Evolutionary conservation across 1,140 invertebrate genomes (phyloP).

Genomic region (Bilobella aurantiaca): DNA sequence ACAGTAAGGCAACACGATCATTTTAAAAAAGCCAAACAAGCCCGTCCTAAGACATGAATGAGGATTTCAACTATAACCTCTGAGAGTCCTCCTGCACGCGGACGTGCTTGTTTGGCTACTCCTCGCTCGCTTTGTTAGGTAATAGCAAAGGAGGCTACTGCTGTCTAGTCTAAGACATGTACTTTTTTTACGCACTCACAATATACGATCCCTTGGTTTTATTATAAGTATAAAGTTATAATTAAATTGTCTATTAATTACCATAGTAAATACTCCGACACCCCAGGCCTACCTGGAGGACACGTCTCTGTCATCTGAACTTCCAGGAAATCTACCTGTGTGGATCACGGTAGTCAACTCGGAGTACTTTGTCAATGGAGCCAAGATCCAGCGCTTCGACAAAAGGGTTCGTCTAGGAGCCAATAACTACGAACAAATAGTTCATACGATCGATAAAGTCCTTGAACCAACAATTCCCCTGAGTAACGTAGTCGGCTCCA

Average conservation of each 20-base stretch:
- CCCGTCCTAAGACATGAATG: too few relatives aligned
- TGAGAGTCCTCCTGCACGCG: too few relatives aligned
- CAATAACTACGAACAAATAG: conserved; percentile 22
- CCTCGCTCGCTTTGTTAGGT: too few relatives aligned
- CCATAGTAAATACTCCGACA: not conserved
- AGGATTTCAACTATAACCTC: too few relatives aligned
- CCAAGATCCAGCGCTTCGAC: conserved; percentile 21
- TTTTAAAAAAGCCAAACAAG: too few relatives aligned
- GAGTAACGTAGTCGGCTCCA: conserved; percentile 4
- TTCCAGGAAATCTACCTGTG: conserved; percentile 33
- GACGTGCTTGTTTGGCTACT: too few relatives aligned
- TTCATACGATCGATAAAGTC: conserved; percentile 32
- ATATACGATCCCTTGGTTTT: too few relatives aligned
- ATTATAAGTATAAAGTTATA: not conserved
- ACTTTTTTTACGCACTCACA: too few relatives aligned
- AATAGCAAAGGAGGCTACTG: too few relatives aligned
- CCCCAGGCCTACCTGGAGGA: conserved; percentile 24
- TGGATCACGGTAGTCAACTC: conserved; percentile 23
- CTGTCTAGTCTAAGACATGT: too few relatives aligned
- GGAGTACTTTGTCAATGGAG: conserved; percentile 31
- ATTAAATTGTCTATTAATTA: not conserved
- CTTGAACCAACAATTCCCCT: conserved; percentile 28
- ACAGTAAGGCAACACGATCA: conserved; percentile 28
- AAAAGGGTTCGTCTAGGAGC: conserved; percentile 8
- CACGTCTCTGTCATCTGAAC: conserved; percentile 19